Evolutionary conservation across 2,797 vertebrate species (phyloP), one percentile per base, ranked within the genome.

Genomic region (Eremophila alpestris): DNA sequence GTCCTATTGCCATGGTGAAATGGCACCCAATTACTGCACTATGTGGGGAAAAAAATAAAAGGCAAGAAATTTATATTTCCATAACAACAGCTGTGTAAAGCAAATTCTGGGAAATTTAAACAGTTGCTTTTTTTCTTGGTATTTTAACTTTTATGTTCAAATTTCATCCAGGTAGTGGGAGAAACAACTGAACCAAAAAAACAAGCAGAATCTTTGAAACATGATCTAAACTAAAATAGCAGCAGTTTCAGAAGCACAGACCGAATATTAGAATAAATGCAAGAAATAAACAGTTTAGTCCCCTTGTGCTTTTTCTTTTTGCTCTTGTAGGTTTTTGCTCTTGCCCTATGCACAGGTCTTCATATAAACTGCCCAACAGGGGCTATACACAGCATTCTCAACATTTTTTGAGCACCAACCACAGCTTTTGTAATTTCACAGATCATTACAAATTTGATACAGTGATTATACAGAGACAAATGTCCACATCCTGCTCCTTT

Each of bases 81-180:
- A 92, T 32, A 76, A 49, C 11, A 94, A 56, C 9, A 93, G 51
- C 36, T 70, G 82, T 63, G 56, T 59, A 82, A 91, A 91, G 32
- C 24, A 93, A 94, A 82, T 96, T 95, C 93, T 77, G 56, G 51
- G 83, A 95, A 96, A 87, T 60, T 56, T 87, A n/a, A 20, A 12
- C 36, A 75, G 67, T 45, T 96, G 45, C 2, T 88, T 94, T 95
- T 95, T 93, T 94, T 90, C 90, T 89, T 71, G 54, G 80, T 93
- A 94, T 92, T 97, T 94, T 80, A 94, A 80, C 26, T 80, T 92
- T 65, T 73, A 81, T 73, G 43, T 94, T 90, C 36, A 95, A 70
- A 90, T 94, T 97, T 92, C 81, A 80, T 92, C 78, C 86, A 93
- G 93, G 83, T 96, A 93, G 45, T 46, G 23, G 36, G n/a, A 94